These are phyloP conservation scores for Epicauta chinensis DNA, from an alignment of 1,140 invertebrate species.

Conservation along the genomic window DNA sequence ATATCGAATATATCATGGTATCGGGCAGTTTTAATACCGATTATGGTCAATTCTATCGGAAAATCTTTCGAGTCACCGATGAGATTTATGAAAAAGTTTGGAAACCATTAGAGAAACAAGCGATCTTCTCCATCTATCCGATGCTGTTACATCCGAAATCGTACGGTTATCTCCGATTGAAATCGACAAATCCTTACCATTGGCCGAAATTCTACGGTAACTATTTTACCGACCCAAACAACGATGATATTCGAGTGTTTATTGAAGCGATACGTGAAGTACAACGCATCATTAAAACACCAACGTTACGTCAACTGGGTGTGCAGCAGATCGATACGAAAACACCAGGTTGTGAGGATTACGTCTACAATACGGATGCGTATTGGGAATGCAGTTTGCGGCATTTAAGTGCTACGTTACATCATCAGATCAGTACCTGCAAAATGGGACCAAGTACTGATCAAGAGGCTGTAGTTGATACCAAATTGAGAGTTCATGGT, in stretches of 20 bases:
- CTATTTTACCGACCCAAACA: slow-evolving; percentile 53
- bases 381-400: slow-evolving; percentile 47
- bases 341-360: slow-evolving; percentile 21
- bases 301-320: slow-evolving; percentile 15
- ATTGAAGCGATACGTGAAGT: slow-evolving; percentile 19
- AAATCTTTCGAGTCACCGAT: slow-evolving; percentile 27
- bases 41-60: slow-evolving; percentile 27
- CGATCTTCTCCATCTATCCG: slow-evolving; percentile 50
- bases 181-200: slow-evolving; percentile 62
- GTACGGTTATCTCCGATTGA: slow-evolving; percentile 58
- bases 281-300: slow-evolving; percentile 12
- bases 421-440: slow-evolving; percentile 60
- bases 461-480: slow-evolving; percentile 61
- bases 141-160: slow-evolving; percentile 69
- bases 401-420: slow-evolving; percentile 50
- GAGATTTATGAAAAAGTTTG: slow-evolving; percentile 18
- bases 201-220: slow-evolving; percentile 58
- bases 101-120: slow-evolving; percentile 11
- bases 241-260: slow-evolving; percentile 29
- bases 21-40: slow-evolving; percentile 31
- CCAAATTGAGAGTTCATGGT: slow-evolving; percentile 60
- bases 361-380: slow-evolving; percentile 15
- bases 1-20: slow-evolving; percentile 55
- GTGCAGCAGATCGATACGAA: slow-evolving; percentile 8
- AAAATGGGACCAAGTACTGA: slow-evolving; percentile 68